These are phyloP conservation scores for Discoglossus pictus DNA, from an alignment of 2,797 vertebrate species.

Conservation along the genomic window DNA sequence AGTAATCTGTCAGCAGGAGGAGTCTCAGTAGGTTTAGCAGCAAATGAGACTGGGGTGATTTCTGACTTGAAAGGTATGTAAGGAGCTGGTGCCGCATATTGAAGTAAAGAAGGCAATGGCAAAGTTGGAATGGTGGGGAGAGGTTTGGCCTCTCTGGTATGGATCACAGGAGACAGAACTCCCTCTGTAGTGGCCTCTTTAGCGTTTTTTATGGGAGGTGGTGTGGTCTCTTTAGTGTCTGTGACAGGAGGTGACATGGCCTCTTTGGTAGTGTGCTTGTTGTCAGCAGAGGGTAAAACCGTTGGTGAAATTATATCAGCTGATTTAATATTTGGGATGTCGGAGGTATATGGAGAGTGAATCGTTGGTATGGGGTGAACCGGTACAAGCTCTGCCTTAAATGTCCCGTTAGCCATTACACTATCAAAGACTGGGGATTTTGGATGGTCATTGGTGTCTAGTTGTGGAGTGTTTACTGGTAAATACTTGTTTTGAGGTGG, in stretches of 20 bases:
- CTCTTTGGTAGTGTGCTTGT: too few species aligned
- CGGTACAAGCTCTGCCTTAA: slow-evolving; percentile 23
- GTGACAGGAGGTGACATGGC: too few species aligned
- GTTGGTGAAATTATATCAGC: too few species aligned
- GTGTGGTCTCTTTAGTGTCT: too few species aligned
- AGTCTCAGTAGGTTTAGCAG: slow-evolving; percentile 50
- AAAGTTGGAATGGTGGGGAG: slow-evolving; percentile 7
- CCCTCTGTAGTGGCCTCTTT: neutral
- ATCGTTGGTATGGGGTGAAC: neutral
- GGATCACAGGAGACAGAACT: neutral
- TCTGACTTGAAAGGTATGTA: slow-evolving; percentile 41
- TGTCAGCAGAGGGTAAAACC: too few species aligned
- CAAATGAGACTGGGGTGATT: too few species aligned
- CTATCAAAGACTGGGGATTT: neutral
- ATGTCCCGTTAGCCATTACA: neutral
- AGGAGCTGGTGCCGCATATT: slow-evolving; percentile 12
- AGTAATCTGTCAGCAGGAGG: too few species aligned
- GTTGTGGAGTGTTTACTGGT: too few species aligned
- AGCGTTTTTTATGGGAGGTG: too few species aligned
- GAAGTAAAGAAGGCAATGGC: slow-evolving; percentile 18
- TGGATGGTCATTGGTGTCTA: slow-evolving; percentile 48
- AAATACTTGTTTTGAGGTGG: slow-evolving; percentile 55
- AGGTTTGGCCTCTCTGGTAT: slow-evolving; percentile 33
- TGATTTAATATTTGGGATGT: too few species aligned
- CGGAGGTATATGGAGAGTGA: neutral